Conservation (phyloP, 2,113 vertebrate genomes). For the Calypte anna region DNA sequence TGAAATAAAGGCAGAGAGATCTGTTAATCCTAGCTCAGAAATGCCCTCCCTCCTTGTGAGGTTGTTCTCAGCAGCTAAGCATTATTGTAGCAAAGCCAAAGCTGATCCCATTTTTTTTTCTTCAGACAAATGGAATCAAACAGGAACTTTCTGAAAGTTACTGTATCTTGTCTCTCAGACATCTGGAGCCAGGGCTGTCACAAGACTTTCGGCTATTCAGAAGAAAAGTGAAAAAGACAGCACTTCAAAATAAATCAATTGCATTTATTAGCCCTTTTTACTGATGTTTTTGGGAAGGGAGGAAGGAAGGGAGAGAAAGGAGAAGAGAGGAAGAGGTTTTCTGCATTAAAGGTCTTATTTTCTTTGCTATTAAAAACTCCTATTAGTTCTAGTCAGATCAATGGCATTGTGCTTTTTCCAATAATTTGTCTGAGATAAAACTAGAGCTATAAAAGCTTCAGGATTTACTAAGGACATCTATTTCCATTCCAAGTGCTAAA, state of each 20-base stretch:
- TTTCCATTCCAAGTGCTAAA: slow-evolving; percentile 35
- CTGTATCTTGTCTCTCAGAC: slow-evolving; percentile 70
- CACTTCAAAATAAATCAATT: slow-evolving; percentile 78
- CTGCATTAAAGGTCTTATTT: slow-evolving; percentile 54
- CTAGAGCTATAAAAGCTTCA: slow-evolving; percentile 49
- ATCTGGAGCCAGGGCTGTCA: slow-evolving; percentile 73
- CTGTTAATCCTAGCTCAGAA: slow-evolving; percentile 31
- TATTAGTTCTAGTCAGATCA: slow-evolving; percentile 73
- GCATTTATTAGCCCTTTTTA: slow-evolving; percentile 73
- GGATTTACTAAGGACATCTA: slow-evolving; percentile 41
- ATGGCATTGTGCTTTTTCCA: slow-evolving; percentile 68
- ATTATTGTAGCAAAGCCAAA: slow-evolving; percentile 40
- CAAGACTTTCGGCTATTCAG: slow-evolving; percentile 30
- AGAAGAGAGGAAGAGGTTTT: slow-evolving; percentile 49
- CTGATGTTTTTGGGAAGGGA: slow-evolving; percentile 60
- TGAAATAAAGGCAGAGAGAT: background rate
- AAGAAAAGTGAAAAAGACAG: slow-evolving; percentile 72
- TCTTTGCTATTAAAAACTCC: slow-evolving; percentile 65
- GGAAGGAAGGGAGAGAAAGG: background rate
- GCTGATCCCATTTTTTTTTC: slow-evolving; percentile 10
- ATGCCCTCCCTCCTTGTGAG: slow-evolving; percentile 11
- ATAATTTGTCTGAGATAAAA: slow-evolving; percentile 57
- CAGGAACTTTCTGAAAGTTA: slow-evolving; percentile 58
- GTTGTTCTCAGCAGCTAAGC: slow-evolving; percentile 24
- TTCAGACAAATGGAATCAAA: slow-evolving; percentile 73